Evolutionary conservation across 2,797 vertebrate genomes (phyloP).

Genomic region (Phaenicophaeus curvirostris): DNA sequence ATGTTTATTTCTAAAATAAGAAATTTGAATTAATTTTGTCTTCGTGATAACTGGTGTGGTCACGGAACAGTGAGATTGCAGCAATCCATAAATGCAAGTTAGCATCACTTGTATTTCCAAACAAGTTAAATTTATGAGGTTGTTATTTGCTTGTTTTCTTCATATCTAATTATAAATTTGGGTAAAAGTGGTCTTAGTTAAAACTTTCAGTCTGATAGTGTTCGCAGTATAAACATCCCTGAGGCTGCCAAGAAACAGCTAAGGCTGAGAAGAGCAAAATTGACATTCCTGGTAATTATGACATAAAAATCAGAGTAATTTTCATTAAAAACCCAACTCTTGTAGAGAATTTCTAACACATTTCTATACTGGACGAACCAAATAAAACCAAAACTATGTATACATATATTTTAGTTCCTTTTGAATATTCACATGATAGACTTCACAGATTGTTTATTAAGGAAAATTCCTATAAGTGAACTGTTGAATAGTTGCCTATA

Average conservation of each 20-base stretch:
- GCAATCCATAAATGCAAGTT: neutral
- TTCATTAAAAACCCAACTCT: neutral
- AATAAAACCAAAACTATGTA: neutral
- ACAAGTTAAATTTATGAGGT: neutral
- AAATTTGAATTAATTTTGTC: neutral
- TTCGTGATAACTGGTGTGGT: neutral
- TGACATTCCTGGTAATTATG: neutral
- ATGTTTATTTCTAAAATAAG: neutral
- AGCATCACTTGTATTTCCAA: neutral
- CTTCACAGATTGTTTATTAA: neutral
- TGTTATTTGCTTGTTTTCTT: slow-evolving; percentile 3
- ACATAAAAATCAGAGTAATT: neutral
- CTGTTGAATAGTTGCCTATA: neutral
- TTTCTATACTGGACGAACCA: neutral
- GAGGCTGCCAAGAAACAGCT: neutral
- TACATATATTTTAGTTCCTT: neutral
- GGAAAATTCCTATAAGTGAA: neutral
- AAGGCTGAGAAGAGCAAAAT: neutral
- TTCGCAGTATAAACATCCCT: neutral
- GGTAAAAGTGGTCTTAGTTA: neutral
- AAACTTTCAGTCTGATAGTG: neutral
- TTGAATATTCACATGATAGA: neutral
- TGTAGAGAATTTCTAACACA: neutral
- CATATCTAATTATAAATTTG: neutral
- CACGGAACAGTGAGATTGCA: neutral